Evolutionary conservation across 2,797 vertebrate species (phyloP), one percentile per base, ranked within the genome.

Genomic region (Hylomyscus alleni): DNA sequence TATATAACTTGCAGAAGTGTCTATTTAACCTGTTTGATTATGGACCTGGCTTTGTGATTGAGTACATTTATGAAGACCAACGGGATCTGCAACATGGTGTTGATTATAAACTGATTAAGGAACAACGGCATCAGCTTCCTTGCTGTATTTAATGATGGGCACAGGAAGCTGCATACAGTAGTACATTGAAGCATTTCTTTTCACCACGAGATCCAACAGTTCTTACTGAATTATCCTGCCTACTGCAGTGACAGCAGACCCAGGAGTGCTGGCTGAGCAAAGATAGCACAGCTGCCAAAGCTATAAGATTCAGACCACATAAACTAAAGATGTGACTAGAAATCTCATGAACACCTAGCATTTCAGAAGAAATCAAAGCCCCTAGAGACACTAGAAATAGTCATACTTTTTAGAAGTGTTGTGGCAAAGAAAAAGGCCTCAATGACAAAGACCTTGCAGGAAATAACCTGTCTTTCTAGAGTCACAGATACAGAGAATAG

Each of bases 351-450:
- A 37, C 37, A 24, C 2, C 47, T 11, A 92, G 60, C 50, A 80
- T 52, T 89, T 82, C 12, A 29, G 65, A 91, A 80, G 29, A 87
- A 84, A 94, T 65, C 8, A 93, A 65, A 93, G 89, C 67, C 76
- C 11, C 14, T 19, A 60, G 20, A 37, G 56, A 72, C 14, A 88
- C 3, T 15, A 60, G 12, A 40, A 80, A 37, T 4, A 67, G 5
- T 26, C 37, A 7, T 1, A 85, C 58, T 54, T 72, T 76, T 22
- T 29, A 50, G 20, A 94, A 90, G 14, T 60, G 37, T 88, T 4
- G 24, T 81, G 75, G 47, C 19, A 72, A 85, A 91, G 40, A 90
- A 34, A 76, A 65, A 77, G 54, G 6, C 8, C 29, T 95, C 24
- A 58, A 37, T 47, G 52, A 31, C 80, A 73, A 75, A 3, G 24